Percentiles rank a stretch among this genome's conserved stretches.
Conservation (phyloP, 1,140 invertebrate genomes). For the Drosophila parabipectinata region DNA sequence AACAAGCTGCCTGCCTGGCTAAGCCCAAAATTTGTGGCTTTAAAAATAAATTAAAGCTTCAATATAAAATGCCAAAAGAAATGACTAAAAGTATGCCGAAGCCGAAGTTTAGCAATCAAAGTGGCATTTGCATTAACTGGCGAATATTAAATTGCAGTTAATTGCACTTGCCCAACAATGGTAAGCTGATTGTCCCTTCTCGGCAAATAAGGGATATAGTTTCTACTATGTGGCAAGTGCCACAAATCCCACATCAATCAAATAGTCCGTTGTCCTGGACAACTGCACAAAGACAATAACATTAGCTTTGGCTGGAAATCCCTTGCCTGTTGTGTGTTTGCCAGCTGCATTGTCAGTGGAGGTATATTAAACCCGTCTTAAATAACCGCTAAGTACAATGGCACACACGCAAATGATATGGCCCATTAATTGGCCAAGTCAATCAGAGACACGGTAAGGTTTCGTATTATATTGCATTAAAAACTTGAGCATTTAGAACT, state of each 20-base stretch:
- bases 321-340: constrained; percentile 3
- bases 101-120: neutral
- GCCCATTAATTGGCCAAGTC: constrained; percentile 53
- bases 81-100: neutral
- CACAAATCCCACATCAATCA: constrained; percentile 80
- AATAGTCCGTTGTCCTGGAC: constrained; percentile 44
- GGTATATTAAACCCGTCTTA: constrained; percentile 65
- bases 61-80: neutral
- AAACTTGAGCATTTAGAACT: neutral
- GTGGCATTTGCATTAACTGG: neutral
- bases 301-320: neutral
- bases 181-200: constrained; percentile 3
- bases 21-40: constrained; percentile 3
- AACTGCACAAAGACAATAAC: constrained; percentile 34
- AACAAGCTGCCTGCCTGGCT: constrained; percentile 7
- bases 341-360: constrained; percentile 25
- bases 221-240: constrained; percentile 50
- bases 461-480: neutral
- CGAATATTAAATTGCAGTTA: constrained; percentile 3
- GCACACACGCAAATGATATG: constrained; percentile 51
- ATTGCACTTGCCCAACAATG: neutral
- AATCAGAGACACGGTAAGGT: constrained; percentile 12
- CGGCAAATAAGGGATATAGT: neutral
- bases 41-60: constrained; percentile 4
- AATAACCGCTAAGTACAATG: constrained; percentile 64